phyloP scores from a whole-genome alignment of 2,888 invertebrate species.

The Eristalis arbustorum region DNA sequence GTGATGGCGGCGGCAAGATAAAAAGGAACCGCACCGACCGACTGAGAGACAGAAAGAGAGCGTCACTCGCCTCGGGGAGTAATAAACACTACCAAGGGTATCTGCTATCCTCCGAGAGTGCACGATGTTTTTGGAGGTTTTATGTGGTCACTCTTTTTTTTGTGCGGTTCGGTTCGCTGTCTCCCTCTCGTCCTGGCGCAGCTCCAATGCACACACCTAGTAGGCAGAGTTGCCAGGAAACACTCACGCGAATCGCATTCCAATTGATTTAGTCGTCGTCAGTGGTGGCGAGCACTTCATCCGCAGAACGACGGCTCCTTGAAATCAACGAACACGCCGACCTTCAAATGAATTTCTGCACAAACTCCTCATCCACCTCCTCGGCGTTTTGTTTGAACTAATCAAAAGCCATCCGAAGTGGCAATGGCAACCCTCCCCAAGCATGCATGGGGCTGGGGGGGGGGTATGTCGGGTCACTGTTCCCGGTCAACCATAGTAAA shows the following conservation, averaged over 20 bases:
- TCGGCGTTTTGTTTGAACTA: conserved; percentile 12
- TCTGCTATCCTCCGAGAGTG: conserved; percentile 14
- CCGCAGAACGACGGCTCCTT: background rate
- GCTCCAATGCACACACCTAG: conserved; percentile 20
- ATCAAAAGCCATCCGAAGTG: background rate
- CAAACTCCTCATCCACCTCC: background rate
- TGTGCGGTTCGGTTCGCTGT: background rate
- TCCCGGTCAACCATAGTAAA: conserved; percentile 44
- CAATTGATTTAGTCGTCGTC: background rate
- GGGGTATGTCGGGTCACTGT: conserved; percentile 22
- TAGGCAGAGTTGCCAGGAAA: conserved; percentile 21
- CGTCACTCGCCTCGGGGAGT: conserved; percentile 41
- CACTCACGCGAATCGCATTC: background rate
- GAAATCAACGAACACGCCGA: background rate
- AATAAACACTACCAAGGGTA: conserved; percentile 50
- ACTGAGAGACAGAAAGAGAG: background rate
- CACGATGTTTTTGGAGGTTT: conserved; percentile 37
- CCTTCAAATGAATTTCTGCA: background rate
- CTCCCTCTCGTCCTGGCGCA: background rate
- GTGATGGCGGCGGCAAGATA: background rate
- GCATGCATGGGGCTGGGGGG: background rate
- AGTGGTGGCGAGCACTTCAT: background rate
- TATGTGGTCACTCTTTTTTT: conserved; percentile 35
- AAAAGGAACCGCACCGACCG: background rate
- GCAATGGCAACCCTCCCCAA: background rate